Evolutionary conservation across 2,113 vertebrate genomes (phyloP).

Genomic region (Phycodurus eques): DNA sequence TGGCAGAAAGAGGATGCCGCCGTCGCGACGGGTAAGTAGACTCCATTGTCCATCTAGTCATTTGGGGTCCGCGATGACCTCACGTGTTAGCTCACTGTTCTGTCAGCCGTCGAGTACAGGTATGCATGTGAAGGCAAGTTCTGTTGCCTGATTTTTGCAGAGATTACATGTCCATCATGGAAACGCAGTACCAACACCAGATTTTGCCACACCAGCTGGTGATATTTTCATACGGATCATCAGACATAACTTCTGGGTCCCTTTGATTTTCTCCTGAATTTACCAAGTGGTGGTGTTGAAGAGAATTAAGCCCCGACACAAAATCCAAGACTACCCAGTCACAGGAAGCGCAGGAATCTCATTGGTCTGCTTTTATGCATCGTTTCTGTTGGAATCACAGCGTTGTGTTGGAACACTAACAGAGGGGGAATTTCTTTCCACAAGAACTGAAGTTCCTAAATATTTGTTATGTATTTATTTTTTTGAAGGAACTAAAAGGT

Average conservation of each 20-base stretch:
- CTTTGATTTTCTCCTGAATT: not conserved
- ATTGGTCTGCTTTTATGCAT: not conserved
- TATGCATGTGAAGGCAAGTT: not conserved
- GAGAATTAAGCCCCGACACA: not conserved
- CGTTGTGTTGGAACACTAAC: too few species aligned
- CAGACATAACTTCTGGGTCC: not conserved
- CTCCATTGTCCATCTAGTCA: constrained; percentile 23
- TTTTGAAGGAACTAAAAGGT: too few species aligned
- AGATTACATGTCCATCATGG: not conserved
- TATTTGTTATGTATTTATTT: too few species aligned
- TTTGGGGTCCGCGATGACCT: constrained; percentile 9
- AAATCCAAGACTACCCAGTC: too few species aligned
- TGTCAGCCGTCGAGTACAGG: constrained; percentile 1
- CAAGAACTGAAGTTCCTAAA: not conserved
- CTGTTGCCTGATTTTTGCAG: not conserved
- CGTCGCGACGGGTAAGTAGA: constrained; percentile 71
- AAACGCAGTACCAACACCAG: not conserved
- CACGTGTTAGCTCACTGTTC: not conserved
- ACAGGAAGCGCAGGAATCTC: too few species aligned
- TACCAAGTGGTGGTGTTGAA: not conserved
- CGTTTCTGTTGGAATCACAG: too few species aligned
- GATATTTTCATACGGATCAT: not conserved
- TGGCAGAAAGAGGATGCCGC: constrained; percentile 72
- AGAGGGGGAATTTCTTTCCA: too few species aligned
- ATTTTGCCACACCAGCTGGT: not conserved